Evolutionary conservation across 2,888 invertebrate species (phyloP), one percentile per base, ranked within the genome.

Genomic region (Nymphalis polychloros): DNA sequence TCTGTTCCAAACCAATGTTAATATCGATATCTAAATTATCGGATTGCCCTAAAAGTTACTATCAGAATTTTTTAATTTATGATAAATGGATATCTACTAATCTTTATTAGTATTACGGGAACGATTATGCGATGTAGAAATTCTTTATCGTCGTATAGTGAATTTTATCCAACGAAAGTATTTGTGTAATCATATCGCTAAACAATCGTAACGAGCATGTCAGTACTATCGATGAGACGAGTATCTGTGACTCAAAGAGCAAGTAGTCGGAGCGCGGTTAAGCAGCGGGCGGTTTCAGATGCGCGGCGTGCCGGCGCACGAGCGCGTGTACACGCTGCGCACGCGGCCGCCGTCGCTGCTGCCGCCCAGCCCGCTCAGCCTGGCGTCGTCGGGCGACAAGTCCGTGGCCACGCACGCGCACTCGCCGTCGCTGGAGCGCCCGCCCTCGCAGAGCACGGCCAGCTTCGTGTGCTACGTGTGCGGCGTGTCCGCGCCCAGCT

Each of bases 381-480:
- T 93, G 35, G 90, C 91, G 70, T 87, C 87, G 60, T 89, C 90
- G 0, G 92, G 90, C 66, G 92, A 90, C 83, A 91, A 91, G 82
- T 88, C 89, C 8, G 73, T 77, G n/a, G 77, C 77, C 8, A 73
- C 77, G 31, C 83, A 85, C 77, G 83, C 90, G 41, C 90, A 86
- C 86, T 89, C 67, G 81, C 90, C 61, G 75, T 87, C 69, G 82
- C 87, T 76, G 79, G 86, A 71, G 81, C 88, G 64, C 74, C 86
- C 70, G 76, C 83, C 78, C 81, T 83, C 73, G 80, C 88, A 17
- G 61, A 75, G 81, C 72, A 88, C 90, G 4, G 90, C 90, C 53
- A 85, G 95, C 63, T 97, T 97, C 88, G 95, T 97, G 59, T 98
- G 98, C 90, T 98, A 97, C 89, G 97, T 97, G 67, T 98, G 98